Evolutionary conservation across 2,797 vertebrate genomes (phyloP).

Genomic region (Notamacropus eugenii): DNA sequence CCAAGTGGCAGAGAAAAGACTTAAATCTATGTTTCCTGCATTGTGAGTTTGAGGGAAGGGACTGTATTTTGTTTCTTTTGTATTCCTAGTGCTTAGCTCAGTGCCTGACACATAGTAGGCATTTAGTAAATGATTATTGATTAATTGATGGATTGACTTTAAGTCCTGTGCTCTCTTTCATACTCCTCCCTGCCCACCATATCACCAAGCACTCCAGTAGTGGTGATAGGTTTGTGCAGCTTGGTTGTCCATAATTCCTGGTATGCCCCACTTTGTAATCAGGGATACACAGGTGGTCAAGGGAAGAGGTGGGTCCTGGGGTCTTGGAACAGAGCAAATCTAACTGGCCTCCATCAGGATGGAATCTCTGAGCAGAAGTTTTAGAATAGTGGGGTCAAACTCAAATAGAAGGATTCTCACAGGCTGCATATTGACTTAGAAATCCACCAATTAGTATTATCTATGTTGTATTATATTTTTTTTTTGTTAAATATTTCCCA

Average conservation of each 20-base stretch:
- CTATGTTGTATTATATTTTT: neutral
- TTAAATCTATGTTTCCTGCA: neutral
- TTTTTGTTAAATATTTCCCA: neutral
- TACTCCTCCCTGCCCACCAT: neutral
- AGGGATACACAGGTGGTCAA: neutral
- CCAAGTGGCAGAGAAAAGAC: neutral
- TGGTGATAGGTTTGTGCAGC: neutral
- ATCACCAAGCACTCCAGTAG: neutral
- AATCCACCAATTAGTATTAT: neutral
- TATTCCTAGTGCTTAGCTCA: neutral
- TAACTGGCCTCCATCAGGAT: neutral
- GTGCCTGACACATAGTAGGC: neutral
- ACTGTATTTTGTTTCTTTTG: neutral
- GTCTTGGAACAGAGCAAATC: neutral
- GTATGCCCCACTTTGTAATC: neutral
- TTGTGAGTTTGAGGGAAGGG: neutral
- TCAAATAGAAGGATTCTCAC: neutral
- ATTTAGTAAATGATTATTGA: neutral
- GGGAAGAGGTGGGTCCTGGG: neutral
- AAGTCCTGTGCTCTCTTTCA: neutral
- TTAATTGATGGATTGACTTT: neutral
- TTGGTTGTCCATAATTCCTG: neutral
- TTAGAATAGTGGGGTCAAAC: neutral
- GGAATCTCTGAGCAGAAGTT: neutral
- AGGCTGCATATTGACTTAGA: neutral